Evolutionary conservation across 2,888 invertebrate genomes (phyloP).

Genomic region (Melieria omissa): DNA sequence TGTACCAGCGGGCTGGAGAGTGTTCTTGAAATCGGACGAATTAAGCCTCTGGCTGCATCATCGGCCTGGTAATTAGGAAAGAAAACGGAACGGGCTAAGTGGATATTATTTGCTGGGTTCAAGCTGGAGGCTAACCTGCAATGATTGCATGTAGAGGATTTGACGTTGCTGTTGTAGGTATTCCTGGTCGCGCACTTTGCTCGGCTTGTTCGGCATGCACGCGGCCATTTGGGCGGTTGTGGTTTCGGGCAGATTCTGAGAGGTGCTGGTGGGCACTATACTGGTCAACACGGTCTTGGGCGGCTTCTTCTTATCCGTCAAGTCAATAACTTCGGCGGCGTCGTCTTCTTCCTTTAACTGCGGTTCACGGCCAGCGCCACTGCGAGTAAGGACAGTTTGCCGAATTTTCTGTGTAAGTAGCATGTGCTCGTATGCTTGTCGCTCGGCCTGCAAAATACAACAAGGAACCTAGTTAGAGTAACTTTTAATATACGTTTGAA

Average conservation of each 20-base stretch:
- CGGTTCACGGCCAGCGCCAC: slow-evolving; percentile 69
- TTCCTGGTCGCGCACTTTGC: slow-evolving; percentile 67
- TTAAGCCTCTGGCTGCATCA: slow-evolving; percentile 64
- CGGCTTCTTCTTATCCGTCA: slow-evolving; percentile 75
- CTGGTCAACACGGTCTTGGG: slow-evolving; percentile 69
- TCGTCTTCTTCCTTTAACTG: slow-evolving; percentile 73
- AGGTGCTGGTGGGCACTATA: slow-evolving; percentile 66
- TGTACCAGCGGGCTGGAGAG: slow-evolving; percentile 88
- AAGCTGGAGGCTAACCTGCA: slow-evolving; percentile 60
- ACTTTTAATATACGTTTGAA: too few relatives aligned
- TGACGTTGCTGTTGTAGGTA: slow-evolving; percentile 76
- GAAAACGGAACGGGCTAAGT: background rate
- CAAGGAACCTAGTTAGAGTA: background rate
- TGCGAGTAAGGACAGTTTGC: slow-evolving; percentile 86
- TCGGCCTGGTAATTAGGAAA: slow-evolving; percentile 47
- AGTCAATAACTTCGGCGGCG: slow-evolving; percentile 76
- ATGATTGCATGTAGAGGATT: slow-evolving; percentile 72
- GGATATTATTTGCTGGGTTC: background rate
- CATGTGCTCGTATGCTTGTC: slow-evolving; percentile 71
- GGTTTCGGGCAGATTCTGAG: slow-evolving; percentile 69
- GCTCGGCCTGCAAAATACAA: slow-evolving; percentile 64
- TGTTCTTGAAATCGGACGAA: slow-evolving; percentile 81
- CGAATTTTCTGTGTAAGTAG: slow-evolving; percentile 85
- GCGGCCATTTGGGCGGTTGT: slow-evolving; percentile 44
- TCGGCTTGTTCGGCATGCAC: slow-evolving; percentile 42